Percentiles rank a stretch among this genome's conserved stretches.
Conservation (phyloP, 1,140 invertebrate species). For the Aphelenchoides besseyi region DNA sequence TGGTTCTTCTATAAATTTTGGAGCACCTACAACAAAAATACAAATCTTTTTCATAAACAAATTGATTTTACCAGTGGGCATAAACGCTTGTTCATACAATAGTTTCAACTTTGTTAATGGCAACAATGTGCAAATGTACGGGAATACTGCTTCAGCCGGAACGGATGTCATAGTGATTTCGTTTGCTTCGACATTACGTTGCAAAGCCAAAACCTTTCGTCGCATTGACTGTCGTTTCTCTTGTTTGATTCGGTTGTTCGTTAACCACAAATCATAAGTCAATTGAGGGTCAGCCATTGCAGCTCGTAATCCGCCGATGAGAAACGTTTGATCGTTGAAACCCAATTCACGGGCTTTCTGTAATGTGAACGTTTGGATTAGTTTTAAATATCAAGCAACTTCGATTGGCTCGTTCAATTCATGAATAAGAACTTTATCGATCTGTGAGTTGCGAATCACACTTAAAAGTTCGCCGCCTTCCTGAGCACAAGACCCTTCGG, state of each 20-base stretch:
- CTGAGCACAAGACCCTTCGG: slow-evolving; percentile 4
- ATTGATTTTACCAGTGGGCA: slow-evolving; percentile 33
- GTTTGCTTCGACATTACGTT: not conserved
- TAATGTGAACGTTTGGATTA: too few species aligned
- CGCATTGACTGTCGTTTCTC: slow-evolving; percentile 12
- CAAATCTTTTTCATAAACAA: not conserved
- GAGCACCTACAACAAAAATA: slow-evolving; percentile 27
- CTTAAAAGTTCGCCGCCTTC: slow-evolving; percentile 25
- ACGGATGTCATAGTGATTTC: not conserved
- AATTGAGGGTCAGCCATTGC: slow-evolving; percentile 20
- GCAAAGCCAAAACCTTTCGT: slow-evolving; percentile 21
- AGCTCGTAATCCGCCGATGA: slow-evolving; percentile 21
- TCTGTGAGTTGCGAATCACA: slow-evolving; percentile 22
- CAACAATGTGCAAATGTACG: slow-evolving; percentile 41
- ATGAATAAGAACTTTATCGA: slow-evolving; percentile 19
- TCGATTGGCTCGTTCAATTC: slow-evolving; percentile 24
- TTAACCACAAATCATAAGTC: slow-evolving; percentile 27
- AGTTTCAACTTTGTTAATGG: slow-evolving; percentile 31
- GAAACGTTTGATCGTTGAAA: slow-evolving; percentile 23
- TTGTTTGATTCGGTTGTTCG: not conserved
- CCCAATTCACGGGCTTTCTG: slow-evolving; percentile 8
- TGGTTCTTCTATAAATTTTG: slow-evolving; percentile 35
- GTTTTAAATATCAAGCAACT: not conserved
- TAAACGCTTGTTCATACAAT: slow-evolving; percentile 43
- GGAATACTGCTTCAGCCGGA: slow-evolving; percentile 13